Percentiles rank a stretch among this genome's conserved stretches.
Evolutionary conservation across 2,888 invertebrate genomes (phyloP).

Genomic region (Petrolisthes manimaculis): DNA sequence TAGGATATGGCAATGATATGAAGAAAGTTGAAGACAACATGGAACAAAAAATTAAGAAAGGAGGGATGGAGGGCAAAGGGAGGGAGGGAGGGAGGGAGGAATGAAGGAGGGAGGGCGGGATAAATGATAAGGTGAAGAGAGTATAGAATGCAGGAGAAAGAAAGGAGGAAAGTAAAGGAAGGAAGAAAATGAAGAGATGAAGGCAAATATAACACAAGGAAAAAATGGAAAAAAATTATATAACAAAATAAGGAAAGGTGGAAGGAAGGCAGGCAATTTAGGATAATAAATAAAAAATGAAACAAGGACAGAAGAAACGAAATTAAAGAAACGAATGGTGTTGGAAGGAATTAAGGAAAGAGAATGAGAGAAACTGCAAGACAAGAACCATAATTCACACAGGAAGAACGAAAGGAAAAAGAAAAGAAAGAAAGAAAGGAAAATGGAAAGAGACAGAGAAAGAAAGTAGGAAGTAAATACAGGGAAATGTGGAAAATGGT

Average conservation of each 20-base stretch:
- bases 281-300: background rate
- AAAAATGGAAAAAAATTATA: background rate
- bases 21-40: background rate
- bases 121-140: background rate
- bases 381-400: no score
- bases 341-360: background rate
- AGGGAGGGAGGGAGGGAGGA: background rate
- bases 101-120: background rate
- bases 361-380: background rate
- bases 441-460: no score
- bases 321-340: background rate
- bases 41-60: background rate
- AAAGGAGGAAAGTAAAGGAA: background rate
- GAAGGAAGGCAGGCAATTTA: background rate
- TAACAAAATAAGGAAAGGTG: background rate
- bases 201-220: background rate
- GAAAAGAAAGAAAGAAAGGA: no score
- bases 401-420: no score
- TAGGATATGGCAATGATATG: background rate
- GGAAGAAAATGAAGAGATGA: background rate
- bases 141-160: background rate
- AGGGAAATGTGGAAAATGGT: no score
- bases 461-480: no score
- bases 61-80: background rate
- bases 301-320: no score